A percentile compares a stretch with the other conserved stretches of the same genome.
Evolutionary conservation across 1,140 invertebrate species (phyloP).

Genomic region (Procambarus virginalis): DNA sequence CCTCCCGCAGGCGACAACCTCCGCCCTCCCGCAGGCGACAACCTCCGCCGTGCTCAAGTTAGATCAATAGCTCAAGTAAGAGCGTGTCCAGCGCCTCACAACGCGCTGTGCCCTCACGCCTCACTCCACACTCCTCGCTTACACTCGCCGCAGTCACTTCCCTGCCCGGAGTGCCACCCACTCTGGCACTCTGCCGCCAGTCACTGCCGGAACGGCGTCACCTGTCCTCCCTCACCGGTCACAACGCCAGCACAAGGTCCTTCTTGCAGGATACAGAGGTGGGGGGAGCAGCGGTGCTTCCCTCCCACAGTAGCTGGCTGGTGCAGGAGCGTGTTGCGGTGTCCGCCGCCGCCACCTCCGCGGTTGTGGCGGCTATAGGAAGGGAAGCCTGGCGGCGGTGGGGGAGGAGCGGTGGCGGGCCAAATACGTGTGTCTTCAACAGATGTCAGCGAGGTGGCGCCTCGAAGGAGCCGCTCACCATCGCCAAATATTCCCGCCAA

Average conservation of each 20-base stretch:
- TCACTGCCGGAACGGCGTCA: background rate
- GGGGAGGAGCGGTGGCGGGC: background rate
- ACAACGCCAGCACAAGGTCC: no score
- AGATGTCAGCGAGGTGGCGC: background rate
- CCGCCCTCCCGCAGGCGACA: no score
- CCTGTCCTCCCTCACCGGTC: no score
- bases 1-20: no score
- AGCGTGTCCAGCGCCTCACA: constrained; percentile 25
- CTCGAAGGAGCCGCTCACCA: background rate
- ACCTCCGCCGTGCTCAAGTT: background rate
- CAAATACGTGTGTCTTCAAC: background rate
- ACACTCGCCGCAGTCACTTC: background rate
- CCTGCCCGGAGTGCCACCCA: no score
- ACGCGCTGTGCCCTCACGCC: background rate
- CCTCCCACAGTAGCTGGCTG: background rate
- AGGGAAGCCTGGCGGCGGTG: background rate
- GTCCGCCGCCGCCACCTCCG: background rate
- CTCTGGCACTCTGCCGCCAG: no score
- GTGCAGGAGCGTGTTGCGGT: background rate
- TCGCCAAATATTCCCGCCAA: background rate
- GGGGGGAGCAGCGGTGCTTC: background rate
- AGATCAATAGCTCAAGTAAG: constrained; percentile 42
- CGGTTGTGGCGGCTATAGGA: background rate
- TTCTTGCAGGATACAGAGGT: background rate
- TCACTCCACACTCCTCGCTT: background rate